Conservation (phyloP, 2,113 vertebrate genomes). For the Otolemur garnettii region DNA sequence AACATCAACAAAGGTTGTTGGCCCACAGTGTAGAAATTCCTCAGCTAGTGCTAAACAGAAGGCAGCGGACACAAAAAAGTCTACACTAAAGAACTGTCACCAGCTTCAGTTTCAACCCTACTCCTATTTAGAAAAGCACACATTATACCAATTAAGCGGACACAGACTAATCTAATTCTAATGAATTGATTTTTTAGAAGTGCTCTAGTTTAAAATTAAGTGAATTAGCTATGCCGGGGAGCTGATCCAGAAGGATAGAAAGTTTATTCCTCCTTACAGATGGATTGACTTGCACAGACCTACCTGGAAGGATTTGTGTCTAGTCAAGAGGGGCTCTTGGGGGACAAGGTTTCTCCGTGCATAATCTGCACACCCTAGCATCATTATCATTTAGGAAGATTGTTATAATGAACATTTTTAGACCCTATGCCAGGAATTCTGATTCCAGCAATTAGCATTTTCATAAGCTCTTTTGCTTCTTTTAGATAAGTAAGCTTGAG, state of each 20-base stretch:
- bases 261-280: not conserved
- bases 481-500: not conserved
- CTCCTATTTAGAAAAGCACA: conserved; percentile 13
- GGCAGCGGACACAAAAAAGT: not conserved
- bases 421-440: not conserved
- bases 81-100: not conserved
- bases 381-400: not conserved
- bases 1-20: not conserved
- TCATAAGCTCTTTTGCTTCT: not conserved
- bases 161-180: conserved; percentile 39
- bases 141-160: not conserved
- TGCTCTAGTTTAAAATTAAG: not conserved
- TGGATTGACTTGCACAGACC: not conserved
- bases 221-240: not conserved
- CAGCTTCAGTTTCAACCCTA: not conserved
- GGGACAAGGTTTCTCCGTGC: not conserved
- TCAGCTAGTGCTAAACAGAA: not conserved
- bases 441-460: not conserved
- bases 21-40: not conserved
- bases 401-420: not conserved
- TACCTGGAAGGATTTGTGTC: not conserved
- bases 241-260: not conserved
- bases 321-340: not conserved
- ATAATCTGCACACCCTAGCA: not conserved
- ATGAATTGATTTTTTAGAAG: conserved; percentile 9